Percentiles rank a stretch among this genome's conserved stretches.
Evolutionary conservation across 2,888 invertebrate genomes (phyloP).

Genomic region (Willowsia nigromaculata): DNA sequence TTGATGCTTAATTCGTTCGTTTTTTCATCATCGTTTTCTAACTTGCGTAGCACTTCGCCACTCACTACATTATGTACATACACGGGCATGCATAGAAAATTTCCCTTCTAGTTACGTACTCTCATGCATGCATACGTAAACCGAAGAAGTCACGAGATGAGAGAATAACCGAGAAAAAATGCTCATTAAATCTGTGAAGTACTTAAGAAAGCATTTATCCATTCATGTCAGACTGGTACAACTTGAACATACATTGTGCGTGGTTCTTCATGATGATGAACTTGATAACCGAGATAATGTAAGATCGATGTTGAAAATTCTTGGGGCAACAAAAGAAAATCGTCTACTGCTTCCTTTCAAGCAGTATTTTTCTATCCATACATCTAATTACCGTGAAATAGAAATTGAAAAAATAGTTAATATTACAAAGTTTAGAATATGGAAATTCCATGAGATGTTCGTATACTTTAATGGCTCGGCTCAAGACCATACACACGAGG

Average conservation of each 20-base stretch:
- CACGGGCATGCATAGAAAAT: neutral
- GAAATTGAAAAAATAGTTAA: no score
- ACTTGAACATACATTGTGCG: neutral
- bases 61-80: conserved; percentile 28
- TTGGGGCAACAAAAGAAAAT: neutral
- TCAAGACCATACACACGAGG: no score
- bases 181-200: conserved; percentile 37
- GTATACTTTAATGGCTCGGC: no score
- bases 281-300: no score
- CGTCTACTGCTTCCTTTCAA: no score
- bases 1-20: conserved; percentile 51
- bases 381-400: no score
- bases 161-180: conserved; percentile 67
- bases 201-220: conserved; percentile 51
- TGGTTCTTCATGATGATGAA: neutral
- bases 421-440: no score
- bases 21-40: conserved; percentile 5
- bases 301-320: neutral
- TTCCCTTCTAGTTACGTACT: neutral
- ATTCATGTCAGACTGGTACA: neutral
- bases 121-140: neutral
- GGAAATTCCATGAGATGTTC: no score
- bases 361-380: no score
- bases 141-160: neutral
- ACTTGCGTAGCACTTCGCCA: conserved; percentile 5